phyloP scores from a whole-genome alignment of 1,140 invertebrate genomes.

The Tetragnatha versicolor region DNA sequence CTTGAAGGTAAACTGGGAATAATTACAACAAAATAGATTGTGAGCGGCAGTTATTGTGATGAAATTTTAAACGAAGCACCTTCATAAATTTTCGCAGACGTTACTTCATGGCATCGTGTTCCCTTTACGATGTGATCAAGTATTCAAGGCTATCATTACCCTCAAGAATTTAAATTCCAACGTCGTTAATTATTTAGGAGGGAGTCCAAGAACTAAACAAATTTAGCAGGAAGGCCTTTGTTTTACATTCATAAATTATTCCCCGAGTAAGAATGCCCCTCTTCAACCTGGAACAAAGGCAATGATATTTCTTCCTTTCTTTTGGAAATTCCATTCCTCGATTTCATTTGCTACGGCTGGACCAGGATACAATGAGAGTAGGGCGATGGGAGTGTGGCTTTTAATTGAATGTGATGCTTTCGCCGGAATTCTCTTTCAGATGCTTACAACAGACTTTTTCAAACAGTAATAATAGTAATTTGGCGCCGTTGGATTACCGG shows the following conservation, averaged over 20 bases:
- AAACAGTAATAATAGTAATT: no score
- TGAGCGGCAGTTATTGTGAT: neutral
- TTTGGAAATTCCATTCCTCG: conserved; percentile 22
- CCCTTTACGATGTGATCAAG: conserved; percentile 33
- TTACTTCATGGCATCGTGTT: neutral
- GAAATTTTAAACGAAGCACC: conserved; percentile 30
- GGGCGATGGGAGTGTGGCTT: conserved; percentile 2
- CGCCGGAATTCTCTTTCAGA: no score
- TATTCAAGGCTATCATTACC: conserved; percentile 38
- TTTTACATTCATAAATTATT: conserved; percentile 40
- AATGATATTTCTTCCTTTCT: conserved; percentile 27
- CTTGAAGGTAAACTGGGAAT: conserved; percentile 36
- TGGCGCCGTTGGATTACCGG: no score
- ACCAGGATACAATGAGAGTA: conserved; percentile 7
- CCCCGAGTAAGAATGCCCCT: neutral
- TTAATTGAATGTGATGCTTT: conserved; percentile 12
- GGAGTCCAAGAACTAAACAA: conserved; percentile 25
- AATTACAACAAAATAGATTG: conserved; percentile 34
- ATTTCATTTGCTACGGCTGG: conserved; percentile 3
- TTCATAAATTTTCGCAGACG: conserved; percentile 23
- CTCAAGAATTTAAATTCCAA: conserved; percentile 37
- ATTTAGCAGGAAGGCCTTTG: conserved; percentile 14
- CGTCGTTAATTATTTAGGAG: conserved; percentile 35
- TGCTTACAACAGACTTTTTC: no score
- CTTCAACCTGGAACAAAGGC: conserved; percentile 12